Conservation (phyloP, 2,113 vertebrate species). For the Thalassoma bifasciatum region DNA sequence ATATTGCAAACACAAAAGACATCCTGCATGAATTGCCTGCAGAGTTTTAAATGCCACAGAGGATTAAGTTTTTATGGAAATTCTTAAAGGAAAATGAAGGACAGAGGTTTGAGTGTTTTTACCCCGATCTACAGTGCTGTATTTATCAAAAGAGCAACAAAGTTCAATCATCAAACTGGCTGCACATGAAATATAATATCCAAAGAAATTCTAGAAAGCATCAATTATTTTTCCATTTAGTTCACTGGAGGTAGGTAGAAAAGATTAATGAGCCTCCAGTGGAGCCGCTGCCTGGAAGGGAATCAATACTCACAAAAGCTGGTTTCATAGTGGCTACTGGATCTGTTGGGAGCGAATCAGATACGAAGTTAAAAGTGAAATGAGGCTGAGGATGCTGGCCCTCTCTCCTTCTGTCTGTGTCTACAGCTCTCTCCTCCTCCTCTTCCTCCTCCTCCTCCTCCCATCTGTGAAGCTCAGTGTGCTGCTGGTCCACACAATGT, state of each 20-base stretch:
- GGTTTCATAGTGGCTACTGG: constrained; percentile 76
- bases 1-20: background rate
- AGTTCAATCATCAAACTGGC: constrained; percentile 14
- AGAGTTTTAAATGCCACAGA: constrained; percentile 29
- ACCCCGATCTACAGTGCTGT: background rate
- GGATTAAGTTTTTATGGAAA: constrained; percentile 29
- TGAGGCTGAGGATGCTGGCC: constrained; percentile 45
- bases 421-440: constrained; percentile 29
- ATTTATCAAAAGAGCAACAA: constrained; percentile 13
- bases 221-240: constrained; percentile 36
- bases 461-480: constrained; percentile 58
- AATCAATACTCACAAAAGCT: constrained; percentile 83
- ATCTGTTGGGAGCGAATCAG: constrained; percentile 38
- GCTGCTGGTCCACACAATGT: constrained; percentile 66
- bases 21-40: background rate
- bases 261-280: constrained; percentile 43
- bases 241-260: constrained; percentile 40
- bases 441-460: constrained; percentile 49
- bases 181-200: constrained; percentile 33
- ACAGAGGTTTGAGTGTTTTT: background rate
- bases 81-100: constrained; percentile 8
- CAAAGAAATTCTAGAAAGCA: constrained; percentile 38
- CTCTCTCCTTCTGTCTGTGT: constrained; percentile 55
- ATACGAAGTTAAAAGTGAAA: constrained; percentile 51
- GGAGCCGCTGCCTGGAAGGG: constrained; percentile 35